These are phyloP conservation scores for Talpa occidentalis DNA, from an alignment of 2,113 vertebrate genomes.

Conservation along the genomic window DNA sequence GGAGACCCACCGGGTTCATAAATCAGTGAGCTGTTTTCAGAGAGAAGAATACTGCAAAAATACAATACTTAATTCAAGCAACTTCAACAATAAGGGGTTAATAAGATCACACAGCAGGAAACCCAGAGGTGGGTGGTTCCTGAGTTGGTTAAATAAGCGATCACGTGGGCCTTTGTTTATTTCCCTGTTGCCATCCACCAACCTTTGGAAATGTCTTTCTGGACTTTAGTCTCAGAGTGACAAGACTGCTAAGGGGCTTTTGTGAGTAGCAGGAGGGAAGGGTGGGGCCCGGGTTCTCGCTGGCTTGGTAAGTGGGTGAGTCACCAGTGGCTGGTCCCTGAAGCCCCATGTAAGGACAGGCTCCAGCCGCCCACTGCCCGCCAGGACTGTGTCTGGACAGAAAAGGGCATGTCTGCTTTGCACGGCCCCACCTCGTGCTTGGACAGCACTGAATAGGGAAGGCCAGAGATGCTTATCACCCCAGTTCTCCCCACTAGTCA, in stretches of 20 bases:
- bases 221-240: background rate
- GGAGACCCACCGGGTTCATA: background rate
- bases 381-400: constrained; percentile 73
- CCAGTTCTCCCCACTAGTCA: background rate
- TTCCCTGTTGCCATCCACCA: background rate
- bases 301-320: constrained; percentile 50
- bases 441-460: constrained; percentile 51
- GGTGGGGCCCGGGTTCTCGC: constrained; percentile 50
- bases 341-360: constrained; percentile 64
- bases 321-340: constrained; percentile 66
- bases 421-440: background rate
- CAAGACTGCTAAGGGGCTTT: background rate
- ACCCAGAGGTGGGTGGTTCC: background rate
- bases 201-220: constrained; percentile 36
- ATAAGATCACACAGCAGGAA: background rate
- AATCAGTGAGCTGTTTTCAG: background rate
- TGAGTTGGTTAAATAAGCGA: background rate
- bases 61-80: background rate
- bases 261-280: constrained; percentile 50
- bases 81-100: background rate
- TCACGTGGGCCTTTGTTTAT: background rate
- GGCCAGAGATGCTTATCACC: background rate
- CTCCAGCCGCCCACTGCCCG: constrained; percentile 65
- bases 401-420: constrained; percentile 72
- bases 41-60: background rate